Conservation (phyloP, 2,888 invertebrate genomes). For the Himalopsyche kuldschensis region DNA sequence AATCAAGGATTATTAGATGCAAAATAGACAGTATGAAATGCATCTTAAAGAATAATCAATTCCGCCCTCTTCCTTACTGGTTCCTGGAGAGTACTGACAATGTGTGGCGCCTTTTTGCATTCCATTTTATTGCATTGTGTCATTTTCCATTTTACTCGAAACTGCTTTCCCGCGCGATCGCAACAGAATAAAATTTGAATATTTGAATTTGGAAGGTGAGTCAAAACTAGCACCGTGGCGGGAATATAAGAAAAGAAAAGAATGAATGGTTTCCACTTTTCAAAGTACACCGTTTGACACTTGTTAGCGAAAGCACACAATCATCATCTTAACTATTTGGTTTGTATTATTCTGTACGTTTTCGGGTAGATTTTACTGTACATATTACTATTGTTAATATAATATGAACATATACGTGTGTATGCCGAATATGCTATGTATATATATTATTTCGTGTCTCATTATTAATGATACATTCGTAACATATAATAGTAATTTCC, state of each 20-base stretch:
- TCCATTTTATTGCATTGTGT: neutral
- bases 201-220: constrained; percentile 5
- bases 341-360: neutral
- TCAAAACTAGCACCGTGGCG: neutral
- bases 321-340: neutral
- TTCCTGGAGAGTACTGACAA: neutral
- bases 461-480: too few relatives aligned
- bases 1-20: too few relatives aligned
- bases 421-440: too few relatives aligned
- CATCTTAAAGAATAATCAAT: too few relatives aligned
- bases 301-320: neutral
- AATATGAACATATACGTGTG: too few relatives aligned
- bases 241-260: neutral
- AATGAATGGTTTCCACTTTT: neutral
- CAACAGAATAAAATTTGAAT: constrained; percentile 3
- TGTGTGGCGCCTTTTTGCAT: neutral
- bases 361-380: too few relatives aligned
- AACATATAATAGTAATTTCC: too few relatives aligned
- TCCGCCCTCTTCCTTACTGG: neutral
- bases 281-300: neutral
- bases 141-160: neutral
- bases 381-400: too few relatives aligned
- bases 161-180: neutral
- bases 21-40: too few relatives aligned
- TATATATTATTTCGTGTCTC: too few relatives aligned